Percentiles rank a stretch among this genome's conserved stretches.
These are phyloP conservation scores for Tretioscincus oriximinensis DNA, from an alignment of 2,113 vertebrate genomes.

Conservation along the genomic window DNA sequence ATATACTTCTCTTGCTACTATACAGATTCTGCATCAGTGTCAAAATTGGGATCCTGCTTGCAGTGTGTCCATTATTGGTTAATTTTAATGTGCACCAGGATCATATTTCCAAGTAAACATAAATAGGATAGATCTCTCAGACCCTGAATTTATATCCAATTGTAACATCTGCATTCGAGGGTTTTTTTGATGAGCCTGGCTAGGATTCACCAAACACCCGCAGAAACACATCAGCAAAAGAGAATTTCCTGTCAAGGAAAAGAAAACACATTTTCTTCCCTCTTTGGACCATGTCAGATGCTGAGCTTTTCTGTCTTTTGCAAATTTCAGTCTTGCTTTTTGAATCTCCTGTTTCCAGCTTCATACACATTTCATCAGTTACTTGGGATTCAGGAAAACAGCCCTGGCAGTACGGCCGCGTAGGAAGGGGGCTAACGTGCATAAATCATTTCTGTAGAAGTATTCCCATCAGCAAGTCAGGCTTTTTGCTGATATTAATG, in stretches of 20 bases:
- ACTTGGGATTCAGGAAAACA: conserved; percentile 52
- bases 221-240: conserved; percentile 48
- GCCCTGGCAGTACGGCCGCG: conserved; percentile 48
- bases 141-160: not conserved
- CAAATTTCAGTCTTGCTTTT: conserved; percentile 57
- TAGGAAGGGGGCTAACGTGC: conserved; percentile 63
- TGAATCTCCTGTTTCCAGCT: conserved; percentile 65
- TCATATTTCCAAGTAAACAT: not conserved
- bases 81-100: not conserved
- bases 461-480: conserved; percentile 69
- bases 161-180: not conserved
- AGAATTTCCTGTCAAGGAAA: conserved; percentile 28
- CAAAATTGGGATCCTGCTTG: too few relatives aligned
- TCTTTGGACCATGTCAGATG: conserved; percentile 40
- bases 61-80: too few relatives aligned
- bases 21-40: too few relatives aligned
- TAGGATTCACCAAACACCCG: conserved; percentile 35
- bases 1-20: too few relatives aligned
- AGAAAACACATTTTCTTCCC: conserved; percentile 19
- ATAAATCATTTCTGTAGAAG: conserved; percentile 69
- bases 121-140: not conserved
- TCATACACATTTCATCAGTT: conserved; percentile 68
- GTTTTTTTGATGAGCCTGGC: conserved; percentile 34
- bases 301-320: conserved; percentile 36
- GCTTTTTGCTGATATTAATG: conserved; percentile 63